Base-by-base conservation (phyloP, 2,113 vertebrate genomes). In the Oxygymnocypris stewartii region DNA sequence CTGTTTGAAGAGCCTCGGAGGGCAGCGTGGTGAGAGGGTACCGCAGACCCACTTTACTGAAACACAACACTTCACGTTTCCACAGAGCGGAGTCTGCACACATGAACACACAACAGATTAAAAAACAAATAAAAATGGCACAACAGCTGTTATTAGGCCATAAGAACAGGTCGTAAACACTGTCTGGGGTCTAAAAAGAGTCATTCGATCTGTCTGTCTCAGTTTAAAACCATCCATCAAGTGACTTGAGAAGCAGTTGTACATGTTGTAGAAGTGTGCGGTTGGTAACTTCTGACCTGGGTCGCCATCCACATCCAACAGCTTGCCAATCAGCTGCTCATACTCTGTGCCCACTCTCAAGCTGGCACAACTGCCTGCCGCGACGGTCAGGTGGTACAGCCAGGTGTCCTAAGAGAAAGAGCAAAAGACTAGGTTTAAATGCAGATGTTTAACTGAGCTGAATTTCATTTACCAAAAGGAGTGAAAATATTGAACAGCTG, bases 1-100 rank as follows among this genome's bases (percentile, higher is more conserved):
- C 97, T 0, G 96, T 97, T 93, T 97, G 96, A 85, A 97, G 94
- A 31, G 96, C 96, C 63, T 97, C 95, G 0, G 96, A 97, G 13
- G 96, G 96, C 85, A 97, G 92, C 4, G 96, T 97, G 89, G 96
- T 97, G 88, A 97, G 96, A 47, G 96, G 95, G 0, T 90, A 94
- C 18, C 91, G 92, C 87, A 97, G 91, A 4, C 96, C 96, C 49
- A 96, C 96, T 86, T 96, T 97, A 89, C 94, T 96, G 93, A 95
- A 96, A 89, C 96, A 96, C 92, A 97, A 90, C 87, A 93, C 93
- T 75, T 94, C 94, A 61, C 95, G 94, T 89, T 94, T 96, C 96
- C 97, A 97, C 88, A 96, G 90, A 87, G 91, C 91, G n/a, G 94
- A 96, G 85, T 95, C 97, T 97, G 91, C 23, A 80, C 28, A 74